Base-by-base conservation (phyloP, 2,113 vertebrate species). In the Takifugu bimaculatus region DNA sequence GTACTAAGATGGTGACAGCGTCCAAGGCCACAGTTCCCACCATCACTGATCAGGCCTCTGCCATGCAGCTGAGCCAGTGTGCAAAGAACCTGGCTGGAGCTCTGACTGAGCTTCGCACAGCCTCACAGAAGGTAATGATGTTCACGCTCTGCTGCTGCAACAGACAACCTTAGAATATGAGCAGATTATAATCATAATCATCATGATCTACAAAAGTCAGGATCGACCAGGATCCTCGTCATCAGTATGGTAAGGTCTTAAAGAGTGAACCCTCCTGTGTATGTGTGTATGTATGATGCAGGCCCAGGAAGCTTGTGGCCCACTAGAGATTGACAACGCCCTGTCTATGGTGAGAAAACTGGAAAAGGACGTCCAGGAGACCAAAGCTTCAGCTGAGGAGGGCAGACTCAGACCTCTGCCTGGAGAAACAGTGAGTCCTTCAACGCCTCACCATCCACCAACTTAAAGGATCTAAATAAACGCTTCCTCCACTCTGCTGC, bases 61-160 rank as follows among this genome's bases (percentile, higher is more conserved):
- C 95, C 1, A 99, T 99, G 97, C 97, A 99, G 78, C 94, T 99
- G 77, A 95, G 95, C 79, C 96, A 98, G 77, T 99, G 96, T 68
- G 95, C 96, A 47, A 99, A 99, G 85, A 99, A 96, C 82, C 88
- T 99, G 59, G 94, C 96, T 0, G 92, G 91, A 0, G 93, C 96
- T 1, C 81, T 99, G 53, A 93, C 94, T 0, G 97, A 99, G 59
- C 94, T 99, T 32, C 94, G 97, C 15, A 95, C 95, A 0, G 94
- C 97, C 0, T 91, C 96, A 1, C 95, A 97, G 84, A 98, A 98
- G 95, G 96, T 98, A 81, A 20, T 20, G 20, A 20, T 20, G 20
- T 20, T 20, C 20, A 20, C 20, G 20, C 20, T 20, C 20, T 20
- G 20, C 20, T 20, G 20, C 20, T 20, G 20, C 20, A 20, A 20